Base-by-base conservation (phyloP, 2,113 vertebrate genomes). In the Psilopsiagon aurifrons region DNA sequence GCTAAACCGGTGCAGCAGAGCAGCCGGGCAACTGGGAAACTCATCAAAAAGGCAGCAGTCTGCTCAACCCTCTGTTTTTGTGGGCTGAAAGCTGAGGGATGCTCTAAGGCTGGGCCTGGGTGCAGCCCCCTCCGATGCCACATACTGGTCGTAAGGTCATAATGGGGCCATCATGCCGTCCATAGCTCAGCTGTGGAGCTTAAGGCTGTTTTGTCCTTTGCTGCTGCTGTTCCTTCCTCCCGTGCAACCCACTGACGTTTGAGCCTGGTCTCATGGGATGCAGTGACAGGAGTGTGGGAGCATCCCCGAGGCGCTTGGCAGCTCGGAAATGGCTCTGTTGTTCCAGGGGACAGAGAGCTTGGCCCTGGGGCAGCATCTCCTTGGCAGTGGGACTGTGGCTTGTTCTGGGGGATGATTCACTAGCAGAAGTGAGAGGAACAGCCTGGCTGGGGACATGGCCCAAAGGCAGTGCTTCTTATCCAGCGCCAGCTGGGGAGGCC, bases 321-420 rank as follows among this genome's bases (percentile, higher is more conserved):
- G 77, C 77, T 95, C 0, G 0, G 91, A 92, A 92, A 91, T 96
- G 67, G 57, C 74, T 20, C 74, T 0, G 41, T 97, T 95, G 69
- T 94, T 96, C 64, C 19, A 3, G 25, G 35, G 83, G 35, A 81
- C 69, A 7, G 79, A 69, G 63, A 88, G 31, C 54, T 80, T 0
- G 1, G 31, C 82, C 75, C 49, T 4, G 9, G 59, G 67, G 46
- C 63, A 79, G 83, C 57, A 92, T 70, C 62, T 90, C 62, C 81
- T 95, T 96, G 84, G 89, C 96, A 82, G 43, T 59, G 39, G 88
- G 47, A 86, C 88, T 84, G 68, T 92, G 43, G 43, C 73, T 90
- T 1, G 1, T 57, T 69, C 12, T 86, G 39, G 51, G 62, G 66
- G 17, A 60, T 93, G 86, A 94, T 67, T 95, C 88, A 94, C 69